Conservation (phyloP, 30 jellyfish, hydroid and myxozoan species). For the Clytia hemisphaerica region DNA sequence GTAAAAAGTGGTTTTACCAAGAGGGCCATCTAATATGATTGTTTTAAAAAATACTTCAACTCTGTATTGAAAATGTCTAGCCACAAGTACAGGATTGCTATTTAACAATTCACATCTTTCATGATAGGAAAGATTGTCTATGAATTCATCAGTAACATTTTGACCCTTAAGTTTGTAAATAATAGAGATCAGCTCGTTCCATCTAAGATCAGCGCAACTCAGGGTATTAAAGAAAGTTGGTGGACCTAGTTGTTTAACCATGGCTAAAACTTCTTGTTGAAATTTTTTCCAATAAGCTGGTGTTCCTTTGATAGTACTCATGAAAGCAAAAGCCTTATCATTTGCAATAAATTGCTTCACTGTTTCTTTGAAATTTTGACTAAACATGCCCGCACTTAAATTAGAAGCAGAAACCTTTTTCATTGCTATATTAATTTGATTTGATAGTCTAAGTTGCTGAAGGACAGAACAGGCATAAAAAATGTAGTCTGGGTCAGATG, state of each 20-base stretch:
- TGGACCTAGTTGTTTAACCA: constrained; percentile 20
- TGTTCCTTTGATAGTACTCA: constrained; percentile 13
- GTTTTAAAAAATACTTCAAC: constrained; percentile 14
- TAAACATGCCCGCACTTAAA: constrained; percentile 1
- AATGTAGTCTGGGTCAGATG: constrained; percentile 2
- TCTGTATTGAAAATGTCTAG: constrained; percentile 21
- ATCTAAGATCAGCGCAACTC: constrained; percentile 17
- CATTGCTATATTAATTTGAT: constrained; percentile 2
- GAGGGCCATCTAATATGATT: background rate
- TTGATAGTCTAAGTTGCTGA: background rate
- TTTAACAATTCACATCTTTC: constrained; percentile 7
- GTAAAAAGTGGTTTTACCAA: background rate
- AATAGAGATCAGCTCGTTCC: constrained; percentile 11
- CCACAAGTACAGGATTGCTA: constrained; percentile 13
- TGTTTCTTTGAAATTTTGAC: background rate
- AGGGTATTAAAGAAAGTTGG: constrained; percentile 7
- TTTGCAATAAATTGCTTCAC: background rate
- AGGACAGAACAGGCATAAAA: constrained; percentile 5
- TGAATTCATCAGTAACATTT: background rate
- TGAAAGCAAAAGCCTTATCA: background rate
- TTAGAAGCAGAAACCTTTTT: background rate
- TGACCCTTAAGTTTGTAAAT: background rate
- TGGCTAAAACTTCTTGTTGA: constrained; percentile 10
- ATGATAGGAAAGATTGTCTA: background rate
- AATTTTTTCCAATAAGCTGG: constrained; percentile 27